Percentiles rank a stretch among this genome's conserved stretches.
These are phyloP conservation scores for Sinocyclocheilus grahami DNA, from an alignment of 2,113 vertebrate genomes.

Conservation along the genomic window DNA sequence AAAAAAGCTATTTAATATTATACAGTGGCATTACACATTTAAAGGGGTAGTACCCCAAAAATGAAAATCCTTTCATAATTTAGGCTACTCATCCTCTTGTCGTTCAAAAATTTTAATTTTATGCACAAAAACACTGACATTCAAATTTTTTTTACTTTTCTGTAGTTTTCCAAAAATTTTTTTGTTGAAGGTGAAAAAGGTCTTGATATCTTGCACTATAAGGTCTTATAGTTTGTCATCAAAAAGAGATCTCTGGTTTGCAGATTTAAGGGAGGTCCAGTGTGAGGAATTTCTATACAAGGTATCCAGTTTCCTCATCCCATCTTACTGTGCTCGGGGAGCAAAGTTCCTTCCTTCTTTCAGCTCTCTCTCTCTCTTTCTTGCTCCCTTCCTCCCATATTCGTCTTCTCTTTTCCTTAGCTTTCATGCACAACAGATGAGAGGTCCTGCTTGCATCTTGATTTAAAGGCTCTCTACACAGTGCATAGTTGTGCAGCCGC, in stretches of 20 bases:
- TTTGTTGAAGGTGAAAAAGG: neutral
- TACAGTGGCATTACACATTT: neutral
- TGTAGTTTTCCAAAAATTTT: no score
- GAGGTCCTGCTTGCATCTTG: conserved; percentile 67
- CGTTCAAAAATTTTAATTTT: neutral
- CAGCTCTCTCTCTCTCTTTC: neutral
- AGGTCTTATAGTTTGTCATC: neutral
- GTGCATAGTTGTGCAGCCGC: conserved; percentile 71
- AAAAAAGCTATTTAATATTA: neutral
- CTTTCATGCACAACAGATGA: conserved; percentile 29
- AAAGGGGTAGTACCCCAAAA: neutral
- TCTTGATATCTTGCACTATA: neutral
- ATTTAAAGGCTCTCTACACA: conserved; percentile 73
- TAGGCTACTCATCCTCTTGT: neutral
- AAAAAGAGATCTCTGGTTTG: neutral
- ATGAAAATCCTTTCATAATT: no score
- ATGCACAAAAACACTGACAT: no score
- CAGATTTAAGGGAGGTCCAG: neutral
- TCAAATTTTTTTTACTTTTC: no score
- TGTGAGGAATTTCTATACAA: conserved; percentile 37
- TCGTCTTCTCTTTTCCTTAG: conserved; percentile 32
- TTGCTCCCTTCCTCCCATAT: conserved; percentile 17
- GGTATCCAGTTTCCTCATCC: conserved; percentile 42
- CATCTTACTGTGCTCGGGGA: conserved; percentile 27
- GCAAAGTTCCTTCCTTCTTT: conserved; percentile 40